Base-by-base conservation (phyloP, 2,888 invertebrate genomes). In the Eilema griseolum region DNA sequence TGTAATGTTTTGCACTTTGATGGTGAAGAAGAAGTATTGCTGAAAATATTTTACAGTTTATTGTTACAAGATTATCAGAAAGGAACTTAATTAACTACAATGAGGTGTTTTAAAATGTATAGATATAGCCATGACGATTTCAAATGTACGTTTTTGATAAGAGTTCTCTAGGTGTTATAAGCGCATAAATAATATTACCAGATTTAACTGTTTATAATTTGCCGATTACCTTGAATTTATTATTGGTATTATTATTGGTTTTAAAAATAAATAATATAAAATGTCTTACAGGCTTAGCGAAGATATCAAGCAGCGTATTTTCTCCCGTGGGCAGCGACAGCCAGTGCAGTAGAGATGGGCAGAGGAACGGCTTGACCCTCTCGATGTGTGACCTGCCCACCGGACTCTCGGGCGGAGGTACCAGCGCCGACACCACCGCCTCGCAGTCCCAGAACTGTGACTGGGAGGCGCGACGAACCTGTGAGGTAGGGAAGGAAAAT, bases 391-490 rank as follows among this genome's bases (percentile, higher is more conserved):
- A 70, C 0, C 60, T 33, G 33, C 88, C 87, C 0, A 95, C 84
- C 4, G 81, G 57, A 64, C 92, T 92, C 41, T 88, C 90, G 0
- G 90, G 88, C 0, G 93, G 91, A 0, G 94, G 90, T 0, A 83
- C 82, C 31, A 95, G 74, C 0, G 93, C 83, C 0, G 81, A 79
- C 0, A 95, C 76, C 0, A 95, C 83, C 0, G 90, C 91, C 0
- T 93, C 91, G 69, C 95, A 96, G 75, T 95, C 95, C 95, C 95
- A 95, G 84, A 95, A 95, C 57, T 90, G 85, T 0, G 90, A 89
- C 1, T 80, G 79, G 0, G 91, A 80, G 0, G 95, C 94, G 23
- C 93, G 89, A 26, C 93, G 93, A 16, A 95, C 81, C 95, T 95
- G 28, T n/a, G 59, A 41, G 52, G 52, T n/a, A 2, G 2, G 10